Base-by-base conservation (phyloP, 2,113 vertebrate genomes). In the Rousettus leschenaultii region DNA sequence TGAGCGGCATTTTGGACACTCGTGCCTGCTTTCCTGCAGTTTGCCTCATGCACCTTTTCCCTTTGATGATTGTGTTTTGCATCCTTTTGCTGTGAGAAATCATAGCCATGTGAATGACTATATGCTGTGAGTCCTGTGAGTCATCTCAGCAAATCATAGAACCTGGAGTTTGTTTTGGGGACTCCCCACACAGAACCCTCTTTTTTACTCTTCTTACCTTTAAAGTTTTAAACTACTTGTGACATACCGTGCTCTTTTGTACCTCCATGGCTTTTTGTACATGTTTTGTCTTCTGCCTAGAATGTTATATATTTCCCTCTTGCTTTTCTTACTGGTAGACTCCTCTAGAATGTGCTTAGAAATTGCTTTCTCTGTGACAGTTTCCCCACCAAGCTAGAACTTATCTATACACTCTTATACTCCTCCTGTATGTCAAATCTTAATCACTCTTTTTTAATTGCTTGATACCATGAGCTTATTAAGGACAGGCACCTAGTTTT, bases 381-480 rank as follows among this genome's bases (percentile, higher is more conserved):
- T 74, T 53, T 91, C 30, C 24, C 66, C 5, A 48, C 61, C 57
- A 79, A 88, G 48, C 48, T 63, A 77, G 26, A 79, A 30, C 1
- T 87, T 45, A 57, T 83, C 26, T 43, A 6, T 84, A 13, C 30
- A 26, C 12, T 53, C 71, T 22, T 38, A 3, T 68, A 68, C 59
- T 59, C 40, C 63, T 35, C 24, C 16, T 35, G 1, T 28, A 40
- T 26, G 19, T 61, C 51, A 89, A 7, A 51, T 66, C 65, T 59
- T 79, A 55, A 26, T 53, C 21, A 28, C 7, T n/a, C 63, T 19
- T 55, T 66, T 84, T 73, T 28, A 88, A 85, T 89, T 86, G 19
- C 48, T 66, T 82, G 59, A 26, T 89, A 53, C n/a, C 10, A 28
- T 79, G 71, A 94, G 24, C 33, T 73, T 84, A 48, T 74, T 73